Evolutionary conservation across 2,888 invertebrate genomes (phyloP), one percentile per base, ranked within the genome.

Genomic region (Scaeva pyrastri): DNA sequence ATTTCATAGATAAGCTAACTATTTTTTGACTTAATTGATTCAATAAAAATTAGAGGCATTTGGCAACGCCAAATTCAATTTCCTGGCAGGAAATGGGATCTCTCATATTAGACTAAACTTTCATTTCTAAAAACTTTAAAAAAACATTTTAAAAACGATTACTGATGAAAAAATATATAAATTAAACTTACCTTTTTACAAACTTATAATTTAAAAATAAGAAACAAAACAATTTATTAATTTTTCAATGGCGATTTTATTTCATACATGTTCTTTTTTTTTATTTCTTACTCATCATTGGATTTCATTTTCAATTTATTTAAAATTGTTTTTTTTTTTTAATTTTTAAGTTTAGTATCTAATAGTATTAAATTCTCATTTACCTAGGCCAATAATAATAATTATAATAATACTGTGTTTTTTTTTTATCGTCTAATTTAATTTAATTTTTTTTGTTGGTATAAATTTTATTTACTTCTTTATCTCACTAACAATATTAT

Each of bases 311-410:
- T 58, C 19, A 36, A 6, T 16, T 23, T 62, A 43, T 62, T 41
- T 43, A 8, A 23, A 7, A 23, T 68, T 12, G 8, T 31, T 68
- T 66, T 39, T 52, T 36, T 52, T 14, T n/a, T 41, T n/a, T 68
- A 31, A 36, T 60, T 50, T 14, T 70, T 83, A 55, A 48, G 48
- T 62, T 84, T 68, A 60, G n/a, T 82, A 71, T 48, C 68, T 78
- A 70, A 78, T 86, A 81, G 81, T 86, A 81, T 81, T 86, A 81
- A 86, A 86, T 86, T 71, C 52, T 77, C 81, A 77, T 86, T 71
- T 86, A 74, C 58, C 78, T 71, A 77, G 62, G 52, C 74, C 70
- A 71, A 55, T 78, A 71, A 76, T 64, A 52, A 45, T 64, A 64
- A 26, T 64, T 16, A n/a, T n/a, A 6, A 31, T 21, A 12, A 39